These are phyloP conservation scores for Clusia tigrina DNA, from an alignment of 2,888 invertebrate species.

Conservation along the genomic window DNA sequence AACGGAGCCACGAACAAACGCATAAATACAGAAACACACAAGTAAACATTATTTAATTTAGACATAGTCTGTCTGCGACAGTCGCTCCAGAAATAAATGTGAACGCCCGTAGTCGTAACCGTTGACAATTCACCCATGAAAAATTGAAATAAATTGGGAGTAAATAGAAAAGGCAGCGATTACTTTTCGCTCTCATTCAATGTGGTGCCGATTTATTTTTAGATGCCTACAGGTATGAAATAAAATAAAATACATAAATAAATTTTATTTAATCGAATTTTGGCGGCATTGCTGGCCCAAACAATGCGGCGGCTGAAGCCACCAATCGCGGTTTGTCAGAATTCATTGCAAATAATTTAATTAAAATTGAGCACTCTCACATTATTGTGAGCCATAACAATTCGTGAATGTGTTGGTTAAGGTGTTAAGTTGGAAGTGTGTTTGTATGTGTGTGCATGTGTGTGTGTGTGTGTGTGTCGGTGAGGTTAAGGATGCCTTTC, in stretches of 20 bases:
- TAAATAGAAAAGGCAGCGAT: neutral
- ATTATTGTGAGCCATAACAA: no score
- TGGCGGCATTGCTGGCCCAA: neutral
- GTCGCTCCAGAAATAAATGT: neutral
- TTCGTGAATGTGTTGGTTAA: no score
- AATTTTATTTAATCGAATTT: neutral
- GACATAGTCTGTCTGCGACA: neutral
- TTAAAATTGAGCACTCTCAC: no score
- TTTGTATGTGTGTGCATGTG: no score
- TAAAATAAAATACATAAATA: neutral
- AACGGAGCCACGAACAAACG: neutral
- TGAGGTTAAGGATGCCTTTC: no score
- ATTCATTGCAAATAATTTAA: neutral
- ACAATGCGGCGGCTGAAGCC: neutral
- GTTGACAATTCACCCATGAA: conserved; percentile 1
- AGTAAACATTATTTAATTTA: conserved; percentile 14
- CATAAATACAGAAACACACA: neutral
- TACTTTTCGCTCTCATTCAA: neutral
- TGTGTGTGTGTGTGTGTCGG: no score
- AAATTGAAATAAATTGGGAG: neutral
- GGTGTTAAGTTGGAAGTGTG: no score
- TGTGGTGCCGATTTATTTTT: neutral
- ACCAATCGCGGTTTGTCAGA: no score
- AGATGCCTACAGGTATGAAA: no score
- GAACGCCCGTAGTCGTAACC: neutral